These are phyloP conservation scores for Myotis planiceps DNA, from an alignment of 2,797 vertebrate species.

Conservation along the genomic window DNA sequence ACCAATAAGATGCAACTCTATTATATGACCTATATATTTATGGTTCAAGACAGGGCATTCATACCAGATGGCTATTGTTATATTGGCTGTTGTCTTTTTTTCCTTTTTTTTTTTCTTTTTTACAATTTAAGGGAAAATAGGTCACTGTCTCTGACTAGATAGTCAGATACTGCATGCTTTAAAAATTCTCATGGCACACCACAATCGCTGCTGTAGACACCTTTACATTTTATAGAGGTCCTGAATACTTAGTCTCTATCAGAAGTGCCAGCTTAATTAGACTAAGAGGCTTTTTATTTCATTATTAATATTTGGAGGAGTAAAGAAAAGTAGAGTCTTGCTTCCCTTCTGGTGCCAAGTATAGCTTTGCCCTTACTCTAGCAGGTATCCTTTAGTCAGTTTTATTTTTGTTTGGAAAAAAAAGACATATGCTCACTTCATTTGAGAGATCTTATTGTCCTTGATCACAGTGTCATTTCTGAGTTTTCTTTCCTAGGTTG, in stretches of 20 bases:
- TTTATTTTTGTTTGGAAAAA: neutral
- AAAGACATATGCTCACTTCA: neutral
- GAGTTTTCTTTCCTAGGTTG: slow-evolving; percentile 10
- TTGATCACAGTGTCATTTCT: neutral
- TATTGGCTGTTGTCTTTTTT: neutral
- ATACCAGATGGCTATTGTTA: neutral
- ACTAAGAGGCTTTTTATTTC: slow-evolving; percentile 6
- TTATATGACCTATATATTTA: neutral
- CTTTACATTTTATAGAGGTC: neutral
- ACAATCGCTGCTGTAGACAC: neutral
- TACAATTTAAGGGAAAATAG: neutral
- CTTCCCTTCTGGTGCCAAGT: neutral
- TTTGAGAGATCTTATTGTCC: neutral
- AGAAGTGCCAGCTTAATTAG: neutral
- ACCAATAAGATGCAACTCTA: neutral
- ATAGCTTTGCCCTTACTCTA: neutral
- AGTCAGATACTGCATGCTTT: neutral
- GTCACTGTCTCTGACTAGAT: neutral
- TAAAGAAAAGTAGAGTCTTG: neutral
- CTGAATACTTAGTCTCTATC: neutral
- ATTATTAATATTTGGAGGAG: neutral
- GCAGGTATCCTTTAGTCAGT: neutral
- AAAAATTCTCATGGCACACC: neutral
- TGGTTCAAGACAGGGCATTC: neutral
- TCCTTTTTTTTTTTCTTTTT: neutral